These are phyloP conservation scores for Pungitius pungitius DNA, from an alignment of 2,113 vertebrate genomes.

Conservation along the genomic window DNA sequence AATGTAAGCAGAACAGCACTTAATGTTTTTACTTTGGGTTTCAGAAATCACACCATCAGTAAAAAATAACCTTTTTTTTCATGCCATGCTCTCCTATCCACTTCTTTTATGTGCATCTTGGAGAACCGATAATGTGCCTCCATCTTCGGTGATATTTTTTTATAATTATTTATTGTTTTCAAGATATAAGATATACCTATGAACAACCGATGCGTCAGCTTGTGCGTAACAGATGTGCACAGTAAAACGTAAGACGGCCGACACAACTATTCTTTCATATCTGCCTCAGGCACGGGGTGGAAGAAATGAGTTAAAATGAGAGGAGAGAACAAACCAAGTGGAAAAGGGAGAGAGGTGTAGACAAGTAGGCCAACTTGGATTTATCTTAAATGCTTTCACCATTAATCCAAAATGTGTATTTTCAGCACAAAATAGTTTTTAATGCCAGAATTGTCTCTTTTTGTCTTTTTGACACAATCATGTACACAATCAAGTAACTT, in stretches of 20 bases:
- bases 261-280: conserved; percentile 4
- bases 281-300: conserved; percentile 14
- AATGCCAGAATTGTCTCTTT: conserved; percentile 6
- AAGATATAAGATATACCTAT: neutral
- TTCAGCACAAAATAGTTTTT: conserved; percentile 23
- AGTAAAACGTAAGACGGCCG: conserved; percentile 5
- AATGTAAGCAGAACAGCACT: neutral
- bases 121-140: neutral
- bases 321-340: conserved; percentile 2
- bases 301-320: conserved; percentile 6
- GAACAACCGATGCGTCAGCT: neutral
- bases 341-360: conserved; percentile 3
- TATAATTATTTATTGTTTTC: neutral
- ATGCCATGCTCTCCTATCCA: neutral
- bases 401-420: neutral
- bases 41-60: neutral
- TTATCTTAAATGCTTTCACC: conserved; percentile 15
- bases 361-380: conserved; percentile 7
- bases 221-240: neutral
- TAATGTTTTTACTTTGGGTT: neutral
- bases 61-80: neutral
- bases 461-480: no score
- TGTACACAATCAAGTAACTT: no score
- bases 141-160: neutral
- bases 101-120: neutral